These are phyloP conservation scores for Tiphia femorata DNA, from an alignment of 2,888 invertebrate genomes.

Conservation along the genomic window DNA sequence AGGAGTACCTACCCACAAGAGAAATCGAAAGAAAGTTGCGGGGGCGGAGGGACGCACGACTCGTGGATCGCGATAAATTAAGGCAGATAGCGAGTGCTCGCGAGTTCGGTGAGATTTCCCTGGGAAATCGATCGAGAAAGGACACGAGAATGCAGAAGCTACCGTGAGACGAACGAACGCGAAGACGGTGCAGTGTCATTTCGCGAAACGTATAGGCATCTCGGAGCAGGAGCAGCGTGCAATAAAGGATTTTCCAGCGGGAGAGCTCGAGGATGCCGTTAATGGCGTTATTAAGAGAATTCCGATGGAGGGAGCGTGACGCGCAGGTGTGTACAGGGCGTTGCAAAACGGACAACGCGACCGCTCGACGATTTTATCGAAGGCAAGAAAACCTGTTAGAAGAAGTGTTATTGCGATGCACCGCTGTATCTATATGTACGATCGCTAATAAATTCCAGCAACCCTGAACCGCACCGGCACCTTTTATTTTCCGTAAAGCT, in stretches of 20 bases:
- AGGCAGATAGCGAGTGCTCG: too few species aligned
- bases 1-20: too few species aligned
- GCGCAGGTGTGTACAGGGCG: conserved; percentile 50
- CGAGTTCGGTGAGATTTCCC: too few species aligned
- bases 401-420: conserved; percentile 63
- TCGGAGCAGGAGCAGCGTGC: background rate
- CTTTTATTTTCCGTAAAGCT: conserved; percentile 41
- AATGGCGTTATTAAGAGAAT: conserved; percentile 51
- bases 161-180: too few species aligned
- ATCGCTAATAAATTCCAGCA: conserved; percentile 63
- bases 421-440: conserved; percentile 58
- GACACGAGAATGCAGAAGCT: too few species aligned
- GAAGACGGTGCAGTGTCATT: too few species aligned
- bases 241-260: conserved; percentile 10
- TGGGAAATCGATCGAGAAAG: too few species aligned
- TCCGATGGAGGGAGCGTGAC: conserved; percentile 28
- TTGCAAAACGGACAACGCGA: conserved; percentile 54
- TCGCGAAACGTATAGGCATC: too few species aligned
- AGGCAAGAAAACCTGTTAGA: conserved; percentile 60
- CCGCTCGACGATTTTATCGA: conserved; percentile 62
- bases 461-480: conserved; percentile 33
- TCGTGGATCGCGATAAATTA: too few species aligned
- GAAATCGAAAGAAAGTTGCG: too few species aligned
- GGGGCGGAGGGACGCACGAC: too few species aligned
- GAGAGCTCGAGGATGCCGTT: conserved; percentile 17